Percentiles rank a stretch among this genome's conserved stretches.
Conservation (phyloP, 2,113 vertebrate genomes). For the Rostratula benghalensis region DNA sequence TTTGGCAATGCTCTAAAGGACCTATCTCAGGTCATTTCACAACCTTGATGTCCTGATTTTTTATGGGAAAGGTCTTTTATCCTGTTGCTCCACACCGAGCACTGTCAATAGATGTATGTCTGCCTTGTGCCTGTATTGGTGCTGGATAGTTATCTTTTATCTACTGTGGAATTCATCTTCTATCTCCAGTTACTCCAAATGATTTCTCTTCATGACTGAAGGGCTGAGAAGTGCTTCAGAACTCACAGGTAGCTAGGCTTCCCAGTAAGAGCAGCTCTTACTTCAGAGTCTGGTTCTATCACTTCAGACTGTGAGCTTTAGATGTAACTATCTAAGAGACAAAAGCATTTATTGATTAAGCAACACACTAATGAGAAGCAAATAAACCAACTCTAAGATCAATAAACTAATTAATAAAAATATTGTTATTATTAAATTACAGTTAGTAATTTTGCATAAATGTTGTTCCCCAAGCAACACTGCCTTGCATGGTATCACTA, state of each 20-base stretch:
- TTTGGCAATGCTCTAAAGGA: not conserved
- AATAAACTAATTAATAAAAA: not conserved
- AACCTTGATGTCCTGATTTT: slow-evolving; percentile 9
- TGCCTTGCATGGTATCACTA: not conserved
- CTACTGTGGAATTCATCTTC: not conserved
- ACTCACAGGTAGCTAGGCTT: not conserved
- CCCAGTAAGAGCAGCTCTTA: not conserved
- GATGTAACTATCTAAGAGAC: not conserved
- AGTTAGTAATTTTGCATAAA: not conserved
- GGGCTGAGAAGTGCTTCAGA: not conserved
- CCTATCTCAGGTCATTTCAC: not conserved
- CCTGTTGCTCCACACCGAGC: not conserved
- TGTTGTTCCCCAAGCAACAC: not conserved
- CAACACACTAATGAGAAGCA: not conserved
- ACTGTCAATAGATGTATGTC: not conserved
- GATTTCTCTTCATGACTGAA: not conserved
- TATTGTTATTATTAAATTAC: not conserved
- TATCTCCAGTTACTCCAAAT: not conserved
- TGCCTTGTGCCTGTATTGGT: not conserved
- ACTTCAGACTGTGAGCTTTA: not conserved
- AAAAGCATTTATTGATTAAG: not conserved
- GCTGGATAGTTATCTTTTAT: not conserved
- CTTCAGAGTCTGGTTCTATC: not conserved
- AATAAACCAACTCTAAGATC: not conserved
- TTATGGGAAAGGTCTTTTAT: not conserved